A percentile compares a stretch with the other conserved stretches of the same genome.
Evolutionary conservation across 37 sponge, comb jelly and placozoan species (phyloP).

Genomic region (Diacarnus erythraeanus): DNA sequence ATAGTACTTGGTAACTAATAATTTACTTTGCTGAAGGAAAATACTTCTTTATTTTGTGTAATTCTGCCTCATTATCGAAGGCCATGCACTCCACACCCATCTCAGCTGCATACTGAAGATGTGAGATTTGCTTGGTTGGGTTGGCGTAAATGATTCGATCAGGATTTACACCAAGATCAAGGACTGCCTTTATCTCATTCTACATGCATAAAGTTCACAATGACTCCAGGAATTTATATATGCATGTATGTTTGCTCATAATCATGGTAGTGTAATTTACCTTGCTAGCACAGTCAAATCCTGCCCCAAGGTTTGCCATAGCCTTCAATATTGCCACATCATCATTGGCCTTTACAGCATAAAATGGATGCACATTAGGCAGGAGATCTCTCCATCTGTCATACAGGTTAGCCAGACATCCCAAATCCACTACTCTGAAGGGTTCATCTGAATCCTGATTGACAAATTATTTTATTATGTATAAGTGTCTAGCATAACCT

Average conservation of each 20-base stretch:
- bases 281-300: constrained; percentile 95
- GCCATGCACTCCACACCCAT: constrained; percentile 74
- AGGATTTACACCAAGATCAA: constrained; percentile 62
- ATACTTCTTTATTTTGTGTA: constrained; percentile 61
- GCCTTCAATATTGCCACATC: constrained; percentile 66
- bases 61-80: constrained; percentile 87
- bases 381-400: constrained; percentile 53
- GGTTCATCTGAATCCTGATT: constrained; percentile 81
- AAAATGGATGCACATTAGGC: constrained; percentile 78
- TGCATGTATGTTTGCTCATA: too few relatives aligned
- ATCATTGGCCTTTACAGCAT: constrained; percentile 93
- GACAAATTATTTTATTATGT: too few relatives aligned
- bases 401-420: constrained; percentile 41
- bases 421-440: constrained; percentile 68
- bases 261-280: constrained; percentile 1
- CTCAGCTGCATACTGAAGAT: constrained; percentile 82
- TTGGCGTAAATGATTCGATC: constrained; percentile 86
- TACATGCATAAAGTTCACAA: too few relatives aligned
- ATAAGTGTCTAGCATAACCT: too few relatives aligned
- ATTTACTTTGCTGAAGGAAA: constrained; percentile 53
- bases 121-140: constrained; percentile 88
- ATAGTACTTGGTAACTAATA: too few relatives aligned
- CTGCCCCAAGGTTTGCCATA: constrained; percentile 74
- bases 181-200: constrained; percentile 67
- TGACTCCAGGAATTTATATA: too few relatives aligned